Base-by-base conservation (phyloP, 2,888 invertebrate species). In the Pocota personata region DNA sequence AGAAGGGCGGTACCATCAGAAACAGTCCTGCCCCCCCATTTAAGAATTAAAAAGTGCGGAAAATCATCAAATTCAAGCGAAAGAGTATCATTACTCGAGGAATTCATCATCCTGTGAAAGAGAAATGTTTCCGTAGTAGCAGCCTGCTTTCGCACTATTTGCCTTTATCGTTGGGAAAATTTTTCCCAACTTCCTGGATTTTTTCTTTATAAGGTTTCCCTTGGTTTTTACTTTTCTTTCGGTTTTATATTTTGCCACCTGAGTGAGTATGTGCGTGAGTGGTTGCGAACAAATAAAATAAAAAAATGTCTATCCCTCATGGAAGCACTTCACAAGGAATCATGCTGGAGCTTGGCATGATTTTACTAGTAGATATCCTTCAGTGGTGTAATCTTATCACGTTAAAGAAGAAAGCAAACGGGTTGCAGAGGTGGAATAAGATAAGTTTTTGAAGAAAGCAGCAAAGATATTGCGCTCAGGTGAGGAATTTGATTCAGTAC, bases 401-500 rank as follows among this genome's bases (percentile, higher is more conserved):
- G 78, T 46, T n/a, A 30, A 69, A 55, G n/a, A 57, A 69, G 7
- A 48, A 57, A 57, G 16, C 48, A 16, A 16, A 82, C 62, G 76
- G 48, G 67, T 69, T 75, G 62, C 8, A 16, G 48, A 7, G 24
- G 32, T 21, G 43, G 69, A 21, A 40, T 43, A 62, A 43, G 58
- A 73, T 73, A 50, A 48, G 71, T 64, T 72, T 10, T 72, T 10
- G 35, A 64, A 48, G 69, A 19, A 52, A 62, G 35, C 30, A 55
- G 21, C 30, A 8, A 7, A 46, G 60, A 75, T 37, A 60, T 48
- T 35, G 66, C 46, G 66, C 46, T 66, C 75, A 57, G 66, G 64
- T 48, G 76, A 58, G 48, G 48, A 67, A 76, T 76, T 83, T 83
- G 67, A 79, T 83, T 83, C 69, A 83, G 83, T 69, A 73, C 78